Base-by-base conservation (phyloP, 2,113 vertebrate genomes). In the Romanogobio albipinnatus region DNA sequence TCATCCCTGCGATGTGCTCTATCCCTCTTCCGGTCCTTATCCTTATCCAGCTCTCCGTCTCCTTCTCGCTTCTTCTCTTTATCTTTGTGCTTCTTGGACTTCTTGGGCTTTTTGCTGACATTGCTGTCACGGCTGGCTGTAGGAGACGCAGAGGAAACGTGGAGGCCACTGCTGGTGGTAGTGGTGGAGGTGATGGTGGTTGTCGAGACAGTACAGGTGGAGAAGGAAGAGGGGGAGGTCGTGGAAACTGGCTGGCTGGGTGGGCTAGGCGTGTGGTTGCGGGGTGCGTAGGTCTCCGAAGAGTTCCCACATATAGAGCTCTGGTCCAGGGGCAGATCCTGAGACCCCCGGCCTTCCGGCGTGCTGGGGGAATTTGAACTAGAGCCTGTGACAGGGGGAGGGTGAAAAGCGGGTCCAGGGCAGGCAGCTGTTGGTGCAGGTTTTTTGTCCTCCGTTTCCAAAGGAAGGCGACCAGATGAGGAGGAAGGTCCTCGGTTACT, bases 291-390 rank as follows among this genome's bases (percentile, higher is more conserved):
- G 91, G 88, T 91, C 92, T 94, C 91, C 49, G 92, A 93, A 86
- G 95, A 94, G 91, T 95, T 94, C 93, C 94, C 92, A 81, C 89
- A 95, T 59, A 91, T 93, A 71, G 92, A 94, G 83, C 94, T 94
- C 91, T 93, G 91, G 19, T 96, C 95, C 83, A 94, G 76, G 3
- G 94, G 96, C 71, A 97, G 91, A 90, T 96, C 94, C 92, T 97
- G 95, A 59, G 95, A 96, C 68, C 96, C 96, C 6, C 90, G 92
- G 87, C 96, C 95, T 91, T 97, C 95, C 0, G 96, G 95, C 84
- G 96, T 97, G 93, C 95, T 95, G 51, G 96, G 95, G 53, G 95
- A 97, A 87, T 94, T 95, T 87, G 95, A 96, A 93, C 92, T 95
- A 80, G 94, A 97, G 90, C 95, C 94, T 87, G 88, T 76, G 74